Conservation (phyloP, 2,888 invertebrate genomes). For the Octonoba sinensis region DNA sequence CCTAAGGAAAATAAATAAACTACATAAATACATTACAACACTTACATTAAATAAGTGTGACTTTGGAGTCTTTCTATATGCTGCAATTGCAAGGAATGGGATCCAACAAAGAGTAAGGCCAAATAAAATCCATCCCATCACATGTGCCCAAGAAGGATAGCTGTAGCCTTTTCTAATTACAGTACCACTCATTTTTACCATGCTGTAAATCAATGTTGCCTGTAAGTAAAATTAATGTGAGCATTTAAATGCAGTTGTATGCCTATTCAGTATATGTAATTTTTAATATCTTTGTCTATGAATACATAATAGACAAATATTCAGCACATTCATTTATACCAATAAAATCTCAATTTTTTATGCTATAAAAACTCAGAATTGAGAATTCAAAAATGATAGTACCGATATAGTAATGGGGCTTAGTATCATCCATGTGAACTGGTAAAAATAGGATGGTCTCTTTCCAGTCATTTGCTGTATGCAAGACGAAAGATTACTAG, state of each 20-base stretch:
- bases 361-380: no score
- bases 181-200: not conserved
- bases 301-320: not conserved
- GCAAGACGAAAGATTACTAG: constrained; percentile 35
- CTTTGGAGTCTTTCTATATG: constrained; percentile 52
- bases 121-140: constrained; percentile 54
- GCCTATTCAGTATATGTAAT: no score
- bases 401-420: constrained; percentile 53
- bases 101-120: constrained; percentile 55
- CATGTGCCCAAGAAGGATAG: constrained; percentile 49
- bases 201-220: constrained; percentile 36
- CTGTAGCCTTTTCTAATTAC: constrained; percentile 39
- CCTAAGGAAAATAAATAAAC: no score
- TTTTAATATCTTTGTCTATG: no score
- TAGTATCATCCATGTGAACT: constrained; percentile 52
- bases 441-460: constrained; percentile 46
- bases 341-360: no score
- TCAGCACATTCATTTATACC: not conserved
- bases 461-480: constrained; percentile 63
- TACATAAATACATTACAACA: not conserved
- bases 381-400: not conserved
- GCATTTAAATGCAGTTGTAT: no score
- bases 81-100: constrained; percentile 51
- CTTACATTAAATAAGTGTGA: constrained; percentile 36
- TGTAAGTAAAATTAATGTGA: not conserved